Percentiles rank a stretch among this genome's conserved stretches.
These are phyloP conservation scores for Drosophila willistoni DNA, from an alignment of 1,140 invertebrate species.

Conservation along the genomic window DNA sequence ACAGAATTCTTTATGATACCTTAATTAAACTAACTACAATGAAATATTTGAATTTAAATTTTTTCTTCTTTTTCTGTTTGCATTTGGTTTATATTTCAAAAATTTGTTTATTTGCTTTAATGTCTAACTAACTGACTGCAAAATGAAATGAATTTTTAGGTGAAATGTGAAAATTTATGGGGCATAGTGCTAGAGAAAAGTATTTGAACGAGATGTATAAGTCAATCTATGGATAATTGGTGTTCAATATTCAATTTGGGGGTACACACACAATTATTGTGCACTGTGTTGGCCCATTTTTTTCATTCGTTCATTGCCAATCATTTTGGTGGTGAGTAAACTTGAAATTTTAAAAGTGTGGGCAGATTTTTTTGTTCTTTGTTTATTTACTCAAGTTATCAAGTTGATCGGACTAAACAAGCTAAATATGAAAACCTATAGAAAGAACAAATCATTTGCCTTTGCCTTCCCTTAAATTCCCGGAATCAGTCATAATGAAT, in stretches of 20 bases:
- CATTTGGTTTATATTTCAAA: slow-evolving; percentile 16
- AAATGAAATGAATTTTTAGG: slow-evolving; percentile 20
- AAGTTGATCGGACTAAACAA: slow-evolving; percentile 66
- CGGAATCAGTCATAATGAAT: no score
- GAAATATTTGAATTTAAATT: slow-evolving; percentile 31
- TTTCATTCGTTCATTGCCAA: no score
- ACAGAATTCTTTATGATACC: neutral
- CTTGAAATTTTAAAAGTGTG: neutral
- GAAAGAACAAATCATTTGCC: no score
- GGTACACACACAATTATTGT: neutral
- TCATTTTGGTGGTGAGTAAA: neutral
- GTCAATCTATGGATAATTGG: neutral
- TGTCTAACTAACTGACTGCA: slow-evolving; percentile 26
- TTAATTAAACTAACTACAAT: slow-evolving; percentile 38
- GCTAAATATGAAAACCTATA: slow-evolving; percentile 45
- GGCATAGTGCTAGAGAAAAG: neutral
- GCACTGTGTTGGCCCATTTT: no score
- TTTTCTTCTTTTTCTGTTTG: neutral
- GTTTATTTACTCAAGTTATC: slow-evolving; percentile 71
- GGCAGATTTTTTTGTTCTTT: slow-evolving; percentile 4
- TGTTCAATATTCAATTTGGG: no score
- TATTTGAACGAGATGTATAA: slow-evolving; percentile 23
- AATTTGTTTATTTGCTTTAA: slow-evolving; percentile 50
- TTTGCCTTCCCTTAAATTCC: neutral
- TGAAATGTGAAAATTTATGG: slow-evolving; percentile 1